phyloP scores from a whole-genome alignment of 2,113 vertebrate genomes.

The Cryptomyrus ogoouensis region DNA sequence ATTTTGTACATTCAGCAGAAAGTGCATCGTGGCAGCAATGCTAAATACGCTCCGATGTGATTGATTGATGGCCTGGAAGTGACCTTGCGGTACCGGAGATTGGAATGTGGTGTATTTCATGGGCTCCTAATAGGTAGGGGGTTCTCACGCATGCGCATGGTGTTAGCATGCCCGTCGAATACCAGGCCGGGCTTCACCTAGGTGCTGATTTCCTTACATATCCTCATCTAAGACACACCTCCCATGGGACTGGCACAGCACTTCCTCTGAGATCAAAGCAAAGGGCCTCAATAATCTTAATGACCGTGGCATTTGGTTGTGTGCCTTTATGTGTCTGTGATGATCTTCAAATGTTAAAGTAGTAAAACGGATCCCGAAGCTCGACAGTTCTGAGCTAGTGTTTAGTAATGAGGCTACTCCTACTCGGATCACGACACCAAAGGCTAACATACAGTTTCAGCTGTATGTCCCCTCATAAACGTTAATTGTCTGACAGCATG shows the following conservation, averaged over 20 bases:
- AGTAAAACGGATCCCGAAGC: neutral
- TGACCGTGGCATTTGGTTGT: neutral
- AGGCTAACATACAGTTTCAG: neutral
- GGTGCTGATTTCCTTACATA: neutral
- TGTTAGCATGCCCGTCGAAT: neutral
- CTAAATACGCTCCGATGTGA: neutral
- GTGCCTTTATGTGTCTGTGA: neutral
- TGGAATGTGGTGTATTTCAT: neutral
- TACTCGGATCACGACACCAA: neutral
- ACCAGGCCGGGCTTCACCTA: too few relatives aligned
- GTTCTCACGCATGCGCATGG: neutral
- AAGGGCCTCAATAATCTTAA: neutral
- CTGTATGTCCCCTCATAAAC: neutral
- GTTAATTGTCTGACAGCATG: neutral
- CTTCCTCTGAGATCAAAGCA: neutral
- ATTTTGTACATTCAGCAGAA: constrained; percentile 8
- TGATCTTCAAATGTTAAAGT: constrained; percentile 8
- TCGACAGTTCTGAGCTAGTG: neutral
- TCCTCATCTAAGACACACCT: neutral
- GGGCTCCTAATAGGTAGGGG: neutral
- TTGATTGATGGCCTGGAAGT: constrained; percentile 5
- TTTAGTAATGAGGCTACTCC: neutral
- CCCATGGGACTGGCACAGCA: neutral
- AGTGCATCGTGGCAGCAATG: neutral
- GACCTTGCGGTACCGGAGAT: constrained; percentile 6